Conservation (phyloP, 2,888 invertebrate genomes). For the Limenitis camilla region DNA sequence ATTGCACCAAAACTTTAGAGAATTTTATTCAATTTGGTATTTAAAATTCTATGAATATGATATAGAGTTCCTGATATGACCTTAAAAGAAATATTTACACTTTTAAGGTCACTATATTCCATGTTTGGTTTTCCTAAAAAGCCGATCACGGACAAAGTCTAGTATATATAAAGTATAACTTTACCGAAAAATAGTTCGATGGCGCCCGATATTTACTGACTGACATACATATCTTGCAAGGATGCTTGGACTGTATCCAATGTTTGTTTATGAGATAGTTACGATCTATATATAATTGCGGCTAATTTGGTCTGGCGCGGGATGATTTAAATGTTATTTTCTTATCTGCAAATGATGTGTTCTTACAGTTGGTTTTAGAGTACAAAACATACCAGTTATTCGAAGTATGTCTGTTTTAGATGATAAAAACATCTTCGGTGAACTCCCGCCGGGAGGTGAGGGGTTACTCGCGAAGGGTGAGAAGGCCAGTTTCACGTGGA, state of each 20-base stretch:
- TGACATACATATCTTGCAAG: conserved; percentile 28
- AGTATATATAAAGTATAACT: background rate
- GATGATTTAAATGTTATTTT: conserved; percentile 15
- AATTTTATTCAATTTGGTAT: too few relatives aligned
- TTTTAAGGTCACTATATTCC: too few relatives aligned
- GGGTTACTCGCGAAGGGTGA: conserved; percentile 81
- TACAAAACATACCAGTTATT: conserved; percentile 8
- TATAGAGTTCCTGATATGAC: too few relatives aligned
- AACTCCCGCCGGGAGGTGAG: conserved; percentile 79
- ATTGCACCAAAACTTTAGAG: too few relatives aligned
- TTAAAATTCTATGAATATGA: too few relatives aligned
- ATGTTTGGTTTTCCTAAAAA: too few relatives aligned
- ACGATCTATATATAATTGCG: conserved; percentile 35
- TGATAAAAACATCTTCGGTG: conserved; percentile 87
- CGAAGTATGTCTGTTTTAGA: conserved; percentile 60
- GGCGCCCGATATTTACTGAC: conserved; percentile 15
- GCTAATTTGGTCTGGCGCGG: conserved; percentile 17
- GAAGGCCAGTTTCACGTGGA: conserved; percentile 87
- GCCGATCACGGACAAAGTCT: too few relatives aligned
- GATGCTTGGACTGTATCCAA: conserved; percentile 54
- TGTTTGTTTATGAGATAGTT: conserved; percentile 45
- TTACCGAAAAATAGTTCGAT: conserved; percentile 1
- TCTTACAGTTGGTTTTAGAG: conserved; percentile 5
- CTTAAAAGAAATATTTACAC: too few relatives aligned
- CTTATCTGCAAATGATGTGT: conserved; percentile 14